Base-by-base conservation (phyloP, 2,888 invertebrate genomes). In the Dioctria linearis region DNA sequence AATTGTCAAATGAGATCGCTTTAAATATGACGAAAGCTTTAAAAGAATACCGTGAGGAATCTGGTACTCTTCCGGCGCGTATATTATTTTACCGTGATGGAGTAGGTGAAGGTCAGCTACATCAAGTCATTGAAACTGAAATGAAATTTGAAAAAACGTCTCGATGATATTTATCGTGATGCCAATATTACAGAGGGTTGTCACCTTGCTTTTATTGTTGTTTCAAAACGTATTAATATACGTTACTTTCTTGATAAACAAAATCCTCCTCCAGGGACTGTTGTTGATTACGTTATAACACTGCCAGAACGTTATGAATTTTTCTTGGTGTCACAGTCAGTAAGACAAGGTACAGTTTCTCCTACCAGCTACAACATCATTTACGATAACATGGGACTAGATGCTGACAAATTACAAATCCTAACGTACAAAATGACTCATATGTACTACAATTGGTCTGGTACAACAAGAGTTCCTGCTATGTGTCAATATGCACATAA, bases 401-500 rank as follows among this genome's bases (percentile, higher is more conserved):
- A 88, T 4, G 93, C 96, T 0, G 96, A 97, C 83, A 91, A 90
- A 87, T 87, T 98, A 43, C 98, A 98, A 87, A 90, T 93, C 11
- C 87, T 98, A 11, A 93, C 97, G 0, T 98, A 95, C 88, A 98
- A 97, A 87, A 87, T 98, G 86, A 92, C 92, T 0, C 98, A 98
- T 85, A 90, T 98, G 90, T 98, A 98, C 86, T 98, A 93, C 88
- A 98, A 98, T 88, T 98, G 96, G 93, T 93, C 94, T 57, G 95
- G 94, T 84, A 90, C 95, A 0, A 93, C 95, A 37, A 91, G 96
- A 6, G 98, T 98, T 3, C 98, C 98, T 0, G 95, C 97, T 0
- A 97, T 97, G 0, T 97, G 96, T 86, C 97, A 98, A 86, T 98
- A 97, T 87, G 98, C 98, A 0, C 98, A 98, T 87, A 98, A 98